Conservation (phyloP, 2,888 invertebrate genomes). For the Folsomia manolachei region DNA sequence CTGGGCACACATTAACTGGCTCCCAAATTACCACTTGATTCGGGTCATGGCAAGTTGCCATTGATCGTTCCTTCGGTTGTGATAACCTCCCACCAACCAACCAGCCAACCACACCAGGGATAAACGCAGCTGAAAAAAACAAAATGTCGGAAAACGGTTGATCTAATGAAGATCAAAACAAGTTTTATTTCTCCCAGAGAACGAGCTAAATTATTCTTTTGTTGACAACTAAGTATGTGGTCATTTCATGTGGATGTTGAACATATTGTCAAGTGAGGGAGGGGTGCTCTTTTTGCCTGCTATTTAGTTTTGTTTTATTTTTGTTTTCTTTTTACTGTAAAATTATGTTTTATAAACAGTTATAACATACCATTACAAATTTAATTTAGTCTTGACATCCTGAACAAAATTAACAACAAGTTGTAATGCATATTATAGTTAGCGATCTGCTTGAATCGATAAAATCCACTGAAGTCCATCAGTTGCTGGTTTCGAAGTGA, state of each 20-base stretch:
- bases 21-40: constrained; percentile 51
- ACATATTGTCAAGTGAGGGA: neutral
- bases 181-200: constrained; percentile 12
- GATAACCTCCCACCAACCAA: neutral
- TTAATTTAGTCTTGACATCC: no score
- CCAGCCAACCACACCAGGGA: neutral
- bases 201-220: neutral
- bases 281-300: neutral
- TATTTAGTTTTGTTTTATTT: neutral
- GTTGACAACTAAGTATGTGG: neutral
- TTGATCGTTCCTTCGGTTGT: constrained; percentile 34
- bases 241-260: neutral
- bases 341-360: no score
- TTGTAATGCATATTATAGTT: no score
- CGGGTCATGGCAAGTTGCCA: constrained; percentile 51
- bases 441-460: no score
- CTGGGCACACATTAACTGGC: constrained; percentile 34
- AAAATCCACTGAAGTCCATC: no score
- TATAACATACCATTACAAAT: no score
- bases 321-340: neutral
- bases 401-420: no score
- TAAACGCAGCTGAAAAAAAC: no score
- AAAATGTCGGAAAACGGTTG: constrained; percentile 18
- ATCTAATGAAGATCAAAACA: constrained; percentile 31
- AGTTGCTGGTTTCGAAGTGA: no score